These are phyloP conservation scores for Apis cerana DNA, from an alignment of 1,140 invertebrate species.

Conservation along the genomic window DNA sequence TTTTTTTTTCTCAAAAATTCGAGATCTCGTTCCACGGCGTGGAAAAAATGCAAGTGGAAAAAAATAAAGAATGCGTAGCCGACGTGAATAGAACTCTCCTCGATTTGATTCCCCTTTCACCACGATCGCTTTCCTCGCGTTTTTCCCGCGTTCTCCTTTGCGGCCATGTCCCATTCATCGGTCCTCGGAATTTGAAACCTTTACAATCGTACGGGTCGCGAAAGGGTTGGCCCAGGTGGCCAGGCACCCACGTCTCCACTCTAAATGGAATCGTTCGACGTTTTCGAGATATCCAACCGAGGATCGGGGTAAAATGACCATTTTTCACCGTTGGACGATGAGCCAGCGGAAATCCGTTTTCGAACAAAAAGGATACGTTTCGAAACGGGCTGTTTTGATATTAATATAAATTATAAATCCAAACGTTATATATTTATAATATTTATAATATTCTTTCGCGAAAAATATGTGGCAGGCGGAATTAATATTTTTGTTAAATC, in stretches of 20 bases:
- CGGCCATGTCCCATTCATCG: constrained; percentile 23
- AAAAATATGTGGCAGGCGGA: too few relatives aligned
- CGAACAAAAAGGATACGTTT: too few relatives aligned
- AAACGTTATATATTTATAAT: too few relatives aligned
- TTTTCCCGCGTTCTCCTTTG: constrained; percentile 1
- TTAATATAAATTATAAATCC: too few relatives aligned
- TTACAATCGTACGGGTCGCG: constrained; percentile 4
- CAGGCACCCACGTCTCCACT: constrained; percentile 9
- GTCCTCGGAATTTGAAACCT: not conserved
- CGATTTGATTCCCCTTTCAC: constrained; percentile 2
- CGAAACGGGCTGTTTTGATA: too few relatives aligned
- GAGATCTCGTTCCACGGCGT: too few relatives aligned
- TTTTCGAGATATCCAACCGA: constrained; percentile 29
- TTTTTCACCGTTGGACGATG: constrained; percentile 19
- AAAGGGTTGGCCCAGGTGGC: constrained; percentile 53
- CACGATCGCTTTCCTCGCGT: constrained; percentile 14
- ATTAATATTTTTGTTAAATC: too few relatives aligned
- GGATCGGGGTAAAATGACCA: constrained; percentile 26
- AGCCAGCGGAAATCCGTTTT: not conserved
- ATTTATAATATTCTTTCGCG: too few relatives aligned
- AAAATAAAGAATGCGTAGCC: too few relatives aligned
- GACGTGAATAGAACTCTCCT: constrained; percentile 25
- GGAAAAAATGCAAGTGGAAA: too few relatives aligned
- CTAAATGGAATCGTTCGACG: constrained; percentile 52
- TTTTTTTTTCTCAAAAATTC: too few relatives aligned